Evolutionary conservation across 2,797 vertebrate species (phyloP).

Genomic region (Chelon auratus): DNA sequence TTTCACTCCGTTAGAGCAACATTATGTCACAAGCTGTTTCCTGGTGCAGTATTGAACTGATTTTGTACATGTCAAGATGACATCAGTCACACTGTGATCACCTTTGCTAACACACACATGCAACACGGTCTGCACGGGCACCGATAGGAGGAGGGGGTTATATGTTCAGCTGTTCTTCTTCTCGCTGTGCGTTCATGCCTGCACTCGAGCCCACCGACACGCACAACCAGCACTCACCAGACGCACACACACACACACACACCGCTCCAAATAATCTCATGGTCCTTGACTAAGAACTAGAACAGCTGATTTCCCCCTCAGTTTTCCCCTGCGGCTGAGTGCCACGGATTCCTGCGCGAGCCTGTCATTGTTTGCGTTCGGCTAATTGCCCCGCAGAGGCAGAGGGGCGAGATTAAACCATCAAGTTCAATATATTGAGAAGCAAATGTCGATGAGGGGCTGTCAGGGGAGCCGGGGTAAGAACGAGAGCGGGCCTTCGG

Average conservation of each 20-base stretch:
- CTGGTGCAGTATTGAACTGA: constrained; percentile 51
- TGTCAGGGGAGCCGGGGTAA: constrained; percentile 55
- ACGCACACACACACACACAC: constrained; percentile 14
- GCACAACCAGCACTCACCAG: constrained; percentile 24
- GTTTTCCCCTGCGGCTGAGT: constrained; percentile 66
- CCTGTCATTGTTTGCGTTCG: constrained; percentile 79
- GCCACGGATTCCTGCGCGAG: constrained; percentile 76
- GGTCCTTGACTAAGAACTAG: constrained; percentile 59
- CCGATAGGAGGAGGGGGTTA: constrained; percentile 21
- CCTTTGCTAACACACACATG: constrained; percentile 8
- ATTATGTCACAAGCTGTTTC: constrained; percentile 66
- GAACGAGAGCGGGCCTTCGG: constrained; percentile 51
- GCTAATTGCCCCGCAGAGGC: constrained; percentile 76
- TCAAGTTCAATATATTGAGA: constrained; percentile 78
- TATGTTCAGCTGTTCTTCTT: constrained; percentile 55
- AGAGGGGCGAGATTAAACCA: constrained; percentile 75
- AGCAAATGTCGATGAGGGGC: constrained; percentile 64
- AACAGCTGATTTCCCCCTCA: constrained; percentile 78
- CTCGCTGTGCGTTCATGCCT: constrained; percentile 41
- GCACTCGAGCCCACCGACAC: constrained; percentile 8
- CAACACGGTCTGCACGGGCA: constrained; percentile 4
- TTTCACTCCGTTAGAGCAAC: constrained; percentile 60
- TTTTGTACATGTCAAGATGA: constrained; percentile 59
- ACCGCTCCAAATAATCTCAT: constrained; percentile 59
- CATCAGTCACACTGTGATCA: constrained; percentile 50